Conservation (phyloP, 2,888 invertebrate species). For the Tipula confusa region DNA sequence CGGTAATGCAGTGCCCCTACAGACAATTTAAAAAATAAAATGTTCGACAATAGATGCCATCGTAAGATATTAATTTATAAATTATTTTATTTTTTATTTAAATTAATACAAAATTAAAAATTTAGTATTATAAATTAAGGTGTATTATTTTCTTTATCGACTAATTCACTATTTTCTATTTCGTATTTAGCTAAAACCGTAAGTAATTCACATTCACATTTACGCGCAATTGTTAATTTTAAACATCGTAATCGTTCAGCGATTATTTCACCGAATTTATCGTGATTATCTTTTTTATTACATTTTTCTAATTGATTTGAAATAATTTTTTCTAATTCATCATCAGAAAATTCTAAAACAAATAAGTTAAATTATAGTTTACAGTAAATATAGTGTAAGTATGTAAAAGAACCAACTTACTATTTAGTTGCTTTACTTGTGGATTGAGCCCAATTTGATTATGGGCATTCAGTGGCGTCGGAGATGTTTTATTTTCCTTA, state of each 20-base stretch:
- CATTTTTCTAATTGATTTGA: slow-evolving; percentile 20
- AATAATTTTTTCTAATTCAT: slow-evolving; percentile 27
- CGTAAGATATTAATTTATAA: background rate
- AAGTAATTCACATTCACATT: slow-evolving; percentile 13
- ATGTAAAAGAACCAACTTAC: background rate
- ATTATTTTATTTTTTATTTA: background rate
- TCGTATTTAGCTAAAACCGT: background rate
- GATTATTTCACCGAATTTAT: slow-evolving; percentile 26
- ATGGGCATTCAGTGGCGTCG: background rate
- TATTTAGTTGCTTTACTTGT: background rate
- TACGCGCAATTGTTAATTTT: background rate
- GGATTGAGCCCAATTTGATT: background rate
- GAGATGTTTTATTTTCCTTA: background rate
- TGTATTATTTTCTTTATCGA: background rate
- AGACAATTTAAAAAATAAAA: background rate
- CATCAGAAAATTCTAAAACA: slow-evolving; percentile 4
- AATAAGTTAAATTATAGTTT: background rate
- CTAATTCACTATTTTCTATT: slow-evolving; percentile 26
- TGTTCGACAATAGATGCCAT: background rate
- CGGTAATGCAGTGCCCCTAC: background rate
- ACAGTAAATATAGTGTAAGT: background rate
- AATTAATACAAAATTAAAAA: background rate
- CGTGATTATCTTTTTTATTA: background rate
- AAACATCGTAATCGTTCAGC: slow-evolving; percentile 4
- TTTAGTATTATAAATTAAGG: background rate